A percentile compares a stretch with the other conserved stretches of the same genome.
Conservation (phyloP, 1,140 invertebrate genomes). For the Rhagoletis pomonella region DNA sequence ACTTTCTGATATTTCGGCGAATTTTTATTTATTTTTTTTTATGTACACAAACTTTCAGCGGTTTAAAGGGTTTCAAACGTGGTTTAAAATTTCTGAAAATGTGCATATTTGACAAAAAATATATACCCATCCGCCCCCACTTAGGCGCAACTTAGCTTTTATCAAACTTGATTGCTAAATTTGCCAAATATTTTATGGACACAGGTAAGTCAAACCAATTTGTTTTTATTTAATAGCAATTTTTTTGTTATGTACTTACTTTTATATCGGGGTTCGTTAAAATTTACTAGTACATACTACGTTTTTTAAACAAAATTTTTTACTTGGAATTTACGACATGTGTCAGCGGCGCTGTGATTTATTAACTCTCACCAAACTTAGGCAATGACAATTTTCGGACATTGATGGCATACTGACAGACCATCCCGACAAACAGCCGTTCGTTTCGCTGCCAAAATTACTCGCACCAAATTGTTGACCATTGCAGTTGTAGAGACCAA, state of each 20-base stretch:
- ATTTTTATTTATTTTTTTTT: slow-evolving; percentile 3
- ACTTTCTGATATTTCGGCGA: not conserved
- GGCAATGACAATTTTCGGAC: slow-evolving; percentile 49
- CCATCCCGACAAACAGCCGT: not conserved
- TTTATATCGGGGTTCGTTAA: not conserved
- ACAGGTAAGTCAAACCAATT: slow-evolving; percentile 5
- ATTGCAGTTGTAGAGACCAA: not conserved
- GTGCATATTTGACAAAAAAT: not conserved
- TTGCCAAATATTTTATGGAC: not conserved
- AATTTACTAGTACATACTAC: not conserved
- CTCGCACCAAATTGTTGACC: not conserved
- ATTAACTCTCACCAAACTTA: slow-evolving; percentile 52
- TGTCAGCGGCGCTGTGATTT: slow-evolving; percentile 52
- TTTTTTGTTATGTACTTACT: not conserved
- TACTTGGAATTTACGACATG: slow-evolving; percentile 53
- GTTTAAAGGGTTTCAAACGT: not conserved
- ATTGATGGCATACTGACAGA: slow-evolving; percentile 43
- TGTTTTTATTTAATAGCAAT: not conserved
- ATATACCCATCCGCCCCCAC: not conserved
- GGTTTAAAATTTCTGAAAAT: too few relatives aligned
- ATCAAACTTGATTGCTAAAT: not conserved
- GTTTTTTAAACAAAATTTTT: not conserved
- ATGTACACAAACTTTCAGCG: not conserved
- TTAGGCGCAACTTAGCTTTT: not conserved
- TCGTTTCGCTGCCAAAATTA: not conserved